Conservation (phyloP, 2,888 invertebrate species). For the Oligia latruncula region DNA sequence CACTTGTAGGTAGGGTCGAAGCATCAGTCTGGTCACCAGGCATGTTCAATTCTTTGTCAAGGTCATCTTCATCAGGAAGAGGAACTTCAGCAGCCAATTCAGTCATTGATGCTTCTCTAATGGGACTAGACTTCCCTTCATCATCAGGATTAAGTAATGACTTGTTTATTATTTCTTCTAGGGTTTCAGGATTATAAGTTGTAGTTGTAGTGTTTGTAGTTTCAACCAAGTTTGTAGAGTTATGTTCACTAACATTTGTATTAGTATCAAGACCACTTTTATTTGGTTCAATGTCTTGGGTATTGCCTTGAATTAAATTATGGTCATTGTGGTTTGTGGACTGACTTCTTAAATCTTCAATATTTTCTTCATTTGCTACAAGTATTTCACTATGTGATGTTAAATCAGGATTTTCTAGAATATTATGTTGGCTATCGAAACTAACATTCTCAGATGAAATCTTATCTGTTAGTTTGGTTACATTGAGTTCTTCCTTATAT, state of each 20-base stretch:
- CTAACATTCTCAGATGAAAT: slow-evolving; percentile 4
- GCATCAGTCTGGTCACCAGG: slow-evolving; percentile 16
- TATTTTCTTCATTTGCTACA: slow-evolving; percentile 14
- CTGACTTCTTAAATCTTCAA: slow-evolving; percentile 3
- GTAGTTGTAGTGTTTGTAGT: slow-evolving; percentile 7
- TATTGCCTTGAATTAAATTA: slow-evolving; percentile 17
- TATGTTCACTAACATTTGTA: slow-evolving; percentile 1
- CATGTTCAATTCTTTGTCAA: slow-evolving; percentile 65
- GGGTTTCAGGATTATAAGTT: slow-evolving; percentile 10
- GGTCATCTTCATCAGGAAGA: slow-evolving; percentile 78
- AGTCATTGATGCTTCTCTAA: slow-evolving; percentile 43
- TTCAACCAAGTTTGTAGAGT: slow-evolving; percentile 4
- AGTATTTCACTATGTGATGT: slow-evolving; percentile 17
- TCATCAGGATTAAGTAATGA: slow-evolving; percentile 31
- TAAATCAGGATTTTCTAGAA: slow-evolving; percentile 5
- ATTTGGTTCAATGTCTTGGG: slow-evolving; percentile 11
- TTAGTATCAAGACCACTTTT: slow-evolving; percentile 4
- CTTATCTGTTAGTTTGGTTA: slow-evolving; percentile 15
- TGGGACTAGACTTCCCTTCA: slow-evolving; percentile 10
- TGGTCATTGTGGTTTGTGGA: background rate
- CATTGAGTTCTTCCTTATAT: slow-evolving; percentile 19
- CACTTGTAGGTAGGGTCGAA: background rate
- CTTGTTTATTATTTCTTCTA: slow-evolving; percentile 27
- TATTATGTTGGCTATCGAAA: slow-evolving; percentile 7
- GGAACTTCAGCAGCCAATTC: slow-evolving; percentile 72